phyloP scores from a whole-genome alignment of 2,113 vertebrate species.

The Delphinapterus leucas region DNA sequence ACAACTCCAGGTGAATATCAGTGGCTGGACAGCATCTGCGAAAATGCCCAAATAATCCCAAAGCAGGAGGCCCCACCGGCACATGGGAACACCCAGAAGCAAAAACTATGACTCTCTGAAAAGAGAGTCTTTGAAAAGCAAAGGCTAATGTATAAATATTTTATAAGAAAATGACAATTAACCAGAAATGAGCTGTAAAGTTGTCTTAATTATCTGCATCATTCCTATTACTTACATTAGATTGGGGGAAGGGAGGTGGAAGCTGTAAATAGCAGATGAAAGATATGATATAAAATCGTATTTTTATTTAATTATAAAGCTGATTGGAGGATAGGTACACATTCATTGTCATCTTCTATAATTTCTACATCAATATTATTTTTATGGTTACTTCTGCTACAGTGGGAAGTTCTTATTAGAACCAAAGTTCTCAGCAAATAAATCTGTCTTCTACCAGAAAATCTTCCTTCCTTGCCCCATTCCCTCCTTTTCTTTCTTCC shows the following conservation, averaged over 20 bases:
- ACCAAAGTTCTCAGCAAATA: background rate
- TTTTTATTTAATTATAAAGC: constrained; percentile 8
- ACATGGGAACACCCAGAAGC: background rate
- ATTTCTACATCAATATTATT: background rate
- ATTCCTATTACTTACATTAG: constrained; percentile 10
- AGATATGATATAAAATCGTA: background rate
- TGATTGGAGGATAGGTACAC: background rate
- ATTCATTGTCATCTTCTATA: background rate
- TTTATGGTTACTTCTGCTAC: background rate
- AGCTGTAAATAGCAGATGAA: constrained; percentile 8
- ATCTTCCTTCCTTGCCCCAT: background rate
- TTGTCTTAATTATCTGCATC: constrained; percentile 53
- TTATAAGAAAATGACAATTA: constrained; percentile 68
- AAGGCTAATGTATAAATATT: constrained; percentile 60
- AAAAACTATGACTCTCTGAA: constrained; percentile 4
- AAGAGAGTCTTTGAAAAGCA: constrained; percentile 41
- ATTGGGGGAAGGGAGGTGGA: background rate
- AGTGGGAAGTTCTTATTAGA: background rate
- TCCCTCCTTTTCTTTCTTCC: background rate
- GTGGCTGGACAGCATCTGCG: background rate
- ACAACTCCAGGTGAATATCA: background rate
- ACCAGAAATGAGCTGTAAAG: constrained; percentile 44
- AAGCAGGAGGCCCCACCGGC: background rate
- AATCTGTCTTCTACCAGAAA: background rate
- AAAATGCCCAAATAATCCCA: background rate